Evolutionary conservation across 1,140 invertebrate species (phyloP), one percentile per base, ranked within the genome.

Genomic region (Drosophila sturtevanti): DNA sequence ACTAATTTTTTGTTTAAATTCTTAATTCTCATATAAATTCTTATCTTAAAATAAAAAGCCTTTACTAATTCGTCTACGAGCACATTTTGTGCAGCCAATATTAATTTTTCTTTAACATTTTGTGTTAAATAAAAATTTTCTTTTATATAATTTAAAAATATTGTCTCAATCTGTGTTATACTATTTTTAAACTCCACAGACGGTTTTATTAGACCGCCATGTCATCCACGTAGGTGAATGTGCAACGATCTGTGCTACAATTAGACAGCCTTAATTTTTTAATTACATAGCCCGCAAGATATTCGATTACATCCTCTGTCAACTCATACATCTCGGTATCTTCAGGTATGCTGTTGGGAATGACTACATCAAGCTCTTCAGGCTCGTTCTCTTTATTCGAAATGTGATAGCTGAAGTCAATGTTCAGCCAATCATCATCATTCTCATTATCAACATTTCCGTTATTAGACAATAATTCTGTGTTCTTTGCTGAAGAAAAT

Each of bases 391-490:
- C 16, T 22, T 52, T 52, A 52, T 52, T 54, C 48, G 16, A 27
- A n/a, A 10, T 54, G 21, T n/a, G 11, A 54, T 22, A 52, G 16
- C 16, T 52, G 22, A 52, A 18, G 5, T 52, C 48, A 10, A 16
- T 27, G 11, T 55, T 55, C 5, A 55, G 11, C 52, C 52, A 55
- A 31, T 31, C 5, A 55, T 55, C 52, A 12, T 22, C 7, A 14
- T 55, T 55, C 3, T 55, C 52, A 31, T 55, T 14, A n/a, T 55
- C 52, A 5, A 31, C 52, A 34, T 34, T 55, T 55, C 24, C 52
- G 2, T 11, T 54, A n/a, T 54, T 54, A 38, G 16, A 59, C 34
- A 38, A 41, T 34, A 59, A 38, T 38, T 59, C 56, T 38, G 56
- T 59, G 6, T 60, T 44, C 16, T 44, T 44, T 16, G 41, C 41